Conservation (phyloP, 2,797 vertebrate genomes). For the Brachyalestes nurse region DNA sequence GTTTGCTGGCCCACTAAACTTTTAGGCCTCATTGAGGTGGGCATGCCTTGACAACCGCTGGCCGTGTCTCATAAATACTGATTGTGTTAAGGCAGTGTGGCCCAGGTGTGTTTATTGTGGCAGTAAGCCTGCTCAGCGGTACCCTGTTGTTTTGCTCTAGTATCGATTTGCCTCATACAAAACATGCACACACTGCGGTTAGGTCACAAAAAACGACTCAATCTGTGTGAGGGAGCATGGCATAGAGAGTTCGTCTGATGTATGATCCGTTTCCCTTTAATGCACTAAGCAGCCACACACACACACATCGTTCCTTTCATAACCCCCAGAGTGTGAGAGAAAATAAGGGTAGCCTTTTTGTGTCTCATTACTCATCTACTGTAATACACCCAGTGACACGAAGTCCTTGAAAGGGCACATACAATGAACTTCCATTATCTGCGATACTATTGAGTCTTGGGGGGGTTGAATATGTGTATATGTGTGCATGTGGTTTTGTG, state of each 20-base stretch:
- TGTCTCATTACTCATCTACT: slow-evolving; percentile 46
- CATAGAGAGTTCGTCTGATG: slow-evolving; percentile 43
- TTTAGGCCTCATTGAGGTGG: slow-evolving; percentile 47
- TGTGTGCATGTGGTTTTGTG: neutral
- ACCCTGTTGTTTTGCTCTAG: slow-evolving; percentile 19
- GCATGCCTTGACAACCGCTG: slow-evolving; percentile 54
- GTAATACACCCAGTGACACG: slow-evolving; percentile 38
- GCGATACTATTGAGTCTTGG: slow-evolving; percentile 11
- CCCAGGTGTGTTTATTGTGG: slow-evolving; percentile 60
- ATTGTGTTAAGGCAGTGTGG: slow-evolving; percentile 38
- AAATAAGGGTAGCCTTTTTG: slow-evolving; percentile 48
- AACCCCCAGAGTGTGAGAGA: slow-evolving; percentile 28
- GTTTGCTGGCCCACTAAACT: slow-evolving; percentile 50
- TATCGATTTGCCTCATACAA: slow-evolving; percentile 46
- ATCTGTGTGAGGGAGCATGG: slow-evolving; percentile 12
- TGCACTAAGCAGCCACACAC: slow-evolving; percentile 31
- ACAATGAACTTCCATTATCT: slow-evolving; percentile 40
- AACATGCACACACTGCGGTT: slow-evolving; percentile 35
- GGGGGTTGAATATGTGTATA: slow-evolving; percentile 12
- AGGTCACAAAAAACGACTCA: slow-evolving; percentile 39
- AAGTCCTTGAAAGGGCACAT: slow-evolving; percentile 44
- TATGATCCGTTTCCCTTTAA: slow-evolving; percentile 49
- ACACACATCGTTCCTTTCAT: slow-evolving; percentile 34
- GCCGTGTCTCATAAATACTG: slow-evolving; percentile 48
- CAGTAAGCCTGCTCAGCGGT: slow-evolving; percentile 30